Conservation (phyloP, 2,113 vertebrate species). For the Pristiophorus japonicus region DNA sequence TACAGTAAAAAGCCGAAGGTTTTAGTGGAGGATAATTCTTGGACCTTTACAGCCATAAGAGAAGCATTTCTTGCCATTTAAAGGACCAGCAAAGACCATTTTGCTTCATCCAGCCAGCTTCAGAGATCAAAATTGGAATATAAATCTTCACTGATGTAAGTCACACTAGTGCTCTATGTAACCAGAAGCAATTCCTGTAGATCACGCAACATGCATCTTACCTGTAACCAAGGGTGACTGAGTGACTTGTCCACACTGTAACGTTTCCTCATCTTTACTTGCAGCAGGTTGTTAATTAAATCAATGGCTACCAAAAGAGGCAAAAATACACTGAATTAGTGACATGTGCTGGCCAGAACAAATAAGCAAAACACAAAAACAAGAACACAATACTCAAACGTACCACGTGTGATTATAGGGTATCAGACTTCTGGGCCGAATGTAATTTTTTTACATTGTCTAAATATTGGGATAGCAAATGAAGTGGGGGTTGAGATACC, state of each 20-base stretch:
- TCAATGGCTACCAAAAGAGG: constrained; percentile 73
- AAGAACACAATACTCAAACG: background rate
- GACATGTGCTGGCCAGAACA: background rate
- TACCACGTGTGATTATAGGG: background rate
- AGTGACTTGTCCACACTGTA: constrained; percentile 97
- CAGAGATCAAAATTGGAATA: background rate
- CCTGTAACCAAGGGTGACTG: constrained; percentile 97
- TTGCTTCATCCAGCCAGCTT: background rate
- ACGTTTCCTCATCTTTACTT: constrained; percentile 98
- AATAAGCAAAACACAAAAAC: background rate
- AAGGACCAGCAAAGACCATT: background rate
- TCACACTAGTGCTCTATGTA: background rate
- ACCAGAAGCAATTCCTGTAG: background rate
- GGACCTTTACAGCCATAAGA: too few species aligned
- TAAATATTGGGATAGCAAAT: background rate
- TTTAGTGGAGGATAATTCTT: background rate
- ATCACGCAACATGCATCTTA: constrained; percentile 47
- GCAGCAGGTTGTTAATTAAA: constrained; percentile 95
- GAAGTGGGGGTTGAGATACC: background rate
- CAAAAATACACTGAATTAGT: constrained; percentile 18
- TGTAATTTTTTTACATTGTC: background rate
- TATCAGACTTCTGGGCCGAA: background rate
- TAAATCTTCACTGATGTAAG: background rate
- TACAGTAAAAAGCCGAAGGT: background rate
- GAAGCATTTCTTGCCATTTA: background rate